phyloP scores from a whole-genome alignment of 1,140 invertebrate species.

The Daktulosphaira vitifoliae region DNA sequence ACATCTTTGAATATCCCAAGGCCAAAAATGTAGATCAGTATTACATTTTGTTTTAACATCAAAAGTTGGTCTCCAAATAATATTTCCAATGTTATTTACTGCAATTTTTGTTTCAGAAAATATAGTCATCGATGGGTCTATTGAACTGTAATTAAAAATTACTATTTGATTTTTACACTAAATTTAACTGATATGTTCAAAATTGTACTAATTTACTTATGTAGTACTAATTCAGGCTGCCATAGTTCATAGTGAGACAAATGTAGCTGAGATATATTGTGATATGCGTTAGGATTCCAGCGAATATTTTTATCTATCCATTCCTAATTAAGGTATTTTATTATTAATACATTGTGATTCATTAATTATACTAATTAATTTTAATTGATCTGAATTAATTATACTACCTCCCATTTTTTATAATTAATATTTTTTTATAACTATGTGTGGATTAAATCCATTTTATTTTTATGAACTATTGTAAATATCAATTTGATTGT shows the following conservation, averaged over 20 bases:
- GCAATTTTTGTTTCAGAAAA: conserved; percentile 13
- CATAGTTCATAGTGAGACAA: conserved; percentile 43
- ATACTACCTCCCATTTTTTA: no score
- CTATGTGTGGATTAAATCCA: no score
- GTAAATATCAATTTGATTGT: no score
- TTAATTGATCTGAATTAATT: no score
- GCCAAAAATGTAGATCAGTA: conserved; percentile 2
- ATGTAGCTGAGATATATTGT: conserved; percentile 40
- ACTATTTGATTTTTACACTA: no score
- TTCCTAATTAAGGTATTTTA: conserved; percentile 39
- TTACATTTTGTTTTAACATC: background rate
- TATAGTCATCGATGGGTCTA: background rate
- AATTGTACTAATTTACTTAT: conserved; percentile 41
- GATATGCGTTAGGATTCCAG: conserved; percentile 43
- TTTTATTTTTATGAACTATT: no score
- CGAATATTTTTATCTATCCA: conserved; percentile 44
- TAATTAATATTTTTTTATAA: no score
- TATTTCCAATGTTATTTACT: background rate
- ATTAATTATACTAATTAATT: no score
- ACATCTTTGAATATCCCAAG: conserved; percentile 4
- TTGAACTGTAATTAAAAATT: background rate
- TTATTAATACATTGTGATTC: no score
- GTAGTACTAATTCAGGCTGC: conserved; percentile 44
- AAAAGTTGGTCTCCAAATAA: conserved; percentile 10
- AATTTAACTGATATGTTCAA: no score